Base-by-base conservation (phyloP, 2,113 vertebrate genomes). In the Periophthalmus modestus region DNA sequence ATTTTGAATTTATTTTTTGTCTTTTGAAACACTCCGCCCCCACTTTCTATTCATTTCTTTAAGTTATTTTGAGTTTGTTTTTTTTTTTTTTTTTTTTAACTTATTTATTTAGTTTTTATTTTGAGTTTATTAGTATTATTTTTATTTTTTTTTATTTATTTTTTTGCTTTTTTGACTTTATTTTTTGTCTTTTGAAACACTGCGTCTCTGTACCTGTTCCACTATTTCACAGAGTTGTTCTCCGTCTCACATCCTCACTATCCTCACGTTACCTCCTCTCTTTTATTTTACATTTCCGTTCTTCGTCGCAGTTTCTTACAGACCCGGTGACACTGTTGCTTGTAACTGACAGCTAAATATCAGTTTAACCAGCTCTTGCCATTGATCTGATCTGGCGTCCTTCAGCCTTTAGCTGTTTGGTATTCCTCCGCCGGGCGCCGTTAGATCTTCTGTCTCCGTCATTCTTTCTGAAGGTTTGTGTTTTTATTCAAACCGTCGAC, bases 361-460 rank as follows among this genome's bases (percentile, higher is more conserved):
- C 2, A 66, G 66, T 73, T 50, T 39, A 77, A 74, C 77, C 62
- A 19, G 7, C 14, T 14, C 24, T 71, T 77, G 73, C 66, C 73
- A 43, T 82, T 81, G 47, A 71, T 72, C 58, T 78, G 80, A 83
- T 80, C 69, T 69, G 73, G 65, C 75, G 62, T 80, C 77, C 69
- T 43, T 71, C 18, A 34, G 34, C 77, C 69, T 43, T 71, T n/a
- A 34, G 34, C 80, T 82, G 34, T 77, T 82, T 86, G 73, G 59
- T 88, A 81, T 87, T 88, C 83, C 43, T 75, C 59, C 54, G 23
- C 75, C 52, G 58, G 70, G 59, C 14, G 70, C 68, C 78, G 77
- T 83, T 34, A 87, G 68, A 83, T 85, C 75, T 65, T 84, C 80
- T 72, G 72, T 88, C 80, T 81, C 74, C 77, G 82, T 85, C 74